Evolutionary conservation across 2,113 vertebrate genomes (phyloP), one percentile per base, ranked within the genome.

Genomic region (Pseudorasbora parva): DNA sequence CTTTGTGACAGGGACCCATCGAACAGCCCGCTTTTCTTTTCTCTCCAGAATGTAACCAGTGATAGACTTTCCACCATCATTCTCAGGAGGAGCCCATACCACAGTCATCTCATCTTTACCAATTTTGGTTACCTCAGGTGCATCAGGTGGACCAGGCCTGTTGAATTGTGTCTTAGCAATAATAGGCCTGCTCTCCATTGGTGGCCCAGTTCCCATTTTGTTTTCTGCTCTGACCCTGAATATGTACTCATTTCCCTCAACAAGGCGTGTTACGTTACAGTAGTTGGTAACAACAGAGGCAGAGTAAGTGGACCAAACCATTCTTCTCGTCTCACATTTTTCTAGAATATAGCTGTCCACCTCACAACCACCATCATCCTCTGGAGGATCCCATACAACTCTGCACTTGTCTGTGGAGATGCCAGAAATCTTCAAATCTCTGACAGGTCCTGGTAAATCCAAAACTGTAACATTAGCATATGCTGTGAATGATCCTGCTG

Each of bases 61-160:
- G 87, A 99, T 97, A 21, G 98, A 99, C 91, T 99, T 99, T 69
- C 98, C 98, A 86, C 98, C 98, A 86, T 99, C 97, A 64, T 96
- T 97, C 91, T 98, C 97, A 86, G 98, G 98, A 88, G 98, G 96
- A 90, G 95, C 96, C 98, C 98, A 99, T 84, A 99, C 96, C 9
- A 99, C 98, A 8, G 98, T 99, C 98, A 99, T 99, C 88, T 99
- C 98, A 73, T 98, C 97, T 92, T 98, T 99, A 89, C 95, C 96
- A 85, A 98, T 96, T 94, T 95, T 99, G 62, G 96, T 98, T 87
- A 99, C 91, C 23, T 99, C 98, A 80, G 98, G 98, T 71, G 96
- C 90, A 5, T 99, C 97, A 0, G 98, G 98, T 30, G 97, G 96
- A 74, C 98, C 98, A 86, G 98, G 98, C 92, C 91, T 97, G 81